Percentiles rank a stretch among this genome's conserved stretches.
These are phyloP conservation scores for Clitarchus hookeri DNA, from an alignment of 2,888 invertebrate species.

Conservation along the genomic window DNA sequence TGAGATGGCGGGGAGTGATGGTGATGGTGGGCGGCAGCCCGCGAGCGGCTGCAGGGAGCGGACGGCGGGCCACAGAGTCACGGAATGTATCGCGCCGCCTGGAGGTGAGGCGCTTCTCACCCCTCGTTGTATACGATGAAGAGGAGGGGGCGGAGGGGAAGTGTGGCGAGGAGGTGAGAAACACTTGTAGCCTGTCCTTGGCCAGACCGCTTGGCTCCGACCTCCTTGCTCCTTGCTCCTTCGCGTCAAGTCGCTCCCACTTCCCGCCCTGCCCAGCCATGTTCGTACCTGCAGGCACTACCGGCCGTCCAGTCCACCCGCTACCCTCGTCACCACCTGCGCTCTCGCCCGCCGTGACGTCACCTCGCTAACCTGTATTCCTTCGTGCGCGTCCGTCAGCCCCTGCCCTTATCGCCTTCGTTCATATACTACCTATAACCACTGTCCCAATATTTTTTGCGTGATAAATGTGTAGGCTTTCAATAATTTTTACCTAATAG, in stretches of 20 bases:
- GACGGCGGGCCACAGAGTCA: not conserved
- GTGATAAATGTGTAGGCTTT: no score
- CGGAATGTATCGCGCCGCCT: no score
- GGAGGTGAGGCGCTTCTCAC: not conserved
- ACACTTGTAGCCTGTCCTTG: constrained; percentile 14
- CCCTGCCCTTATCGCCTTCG: no score
- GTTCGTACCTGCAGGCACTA: not conserved
- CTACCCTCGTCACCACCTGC: not conserved
- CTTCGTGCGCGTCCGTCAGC: no score
- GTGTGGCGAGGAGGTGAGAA: not conserved
- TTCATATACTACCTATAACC: no score
- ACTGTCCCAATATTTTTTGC: no score
- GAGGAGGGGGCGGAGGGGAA: not conserved
- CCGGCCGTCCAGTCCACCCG: not conserved
- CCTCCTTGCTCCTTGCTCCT: not conserved
- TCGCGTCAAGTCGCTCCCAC: not conserved
- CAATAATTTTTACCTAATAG: no score
- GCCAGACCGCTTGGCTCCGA: constrained; percentile 14
- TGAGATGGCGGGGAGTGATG: no score
- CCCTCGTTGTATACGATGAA: not conserved
- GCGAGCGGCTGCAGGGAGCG: no score
- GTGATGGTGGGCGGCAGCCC: no score
- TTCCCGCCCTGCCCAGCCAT: not conserved
- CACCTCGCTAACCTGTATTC: no score
- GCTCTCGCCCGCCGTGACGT: not conserved